Percentiles rank a stretch among this genome's conserved stretches.
Conservation (phyloP, 2,888 invertebrate genomes). For the Conus canariensis region DNA sequence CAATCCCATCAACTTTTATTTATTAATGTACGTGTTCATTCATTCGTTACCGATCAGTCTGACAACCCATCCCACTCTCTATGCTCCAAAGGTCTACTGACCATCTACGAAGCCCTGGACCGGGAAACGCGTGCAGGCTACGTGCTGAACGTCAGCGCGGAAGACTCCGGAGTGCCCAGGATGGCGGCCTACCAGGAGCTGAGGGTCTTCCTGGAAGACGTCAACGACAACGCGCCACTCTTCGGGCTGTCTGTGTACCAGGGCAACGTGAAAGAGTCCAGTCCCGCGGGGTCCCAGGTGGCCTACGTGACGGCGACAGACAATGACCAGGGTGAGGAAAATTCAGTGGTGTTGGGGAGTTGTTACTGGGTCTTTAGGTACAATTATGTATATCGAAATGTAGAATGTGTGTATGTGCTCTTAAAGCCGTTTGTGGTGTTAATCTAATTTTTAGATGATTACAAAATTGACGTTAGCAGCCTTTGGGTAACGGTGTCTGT, state of each 20-base stretch:
- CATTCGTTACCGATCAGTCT: too few relatives aligned
- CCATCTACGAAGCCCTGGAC: slow-evolving; percentile 87
- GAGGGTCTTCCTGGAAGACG: slow-evolving; percentile 75
- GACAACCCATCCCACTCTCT: too few relatives aligned
- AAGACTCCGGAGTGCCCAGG: slow-evolving; percentile 85
- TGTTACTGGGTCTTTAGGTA: neutral
- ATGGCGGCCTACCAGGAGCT: slow-evolving; percentile 61
- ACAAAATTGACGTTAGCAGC: too few relatives aligned
- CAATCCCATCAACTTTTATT: too few relatives aligned
- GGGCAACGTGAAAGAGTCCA: slow-evolving; percentile 85
- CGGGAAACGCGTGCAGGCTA: slow-evolving; percentile 89
- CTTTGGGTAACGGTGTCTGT: too few relatives aligned
- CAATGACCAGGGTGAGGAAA: slow-evolving; percentile 65
- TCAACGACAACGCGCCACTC: slow-evolving; percentile 93
- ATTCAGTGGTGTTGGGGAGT: neutral
- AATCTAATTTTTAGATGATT: too few relatives aligned
- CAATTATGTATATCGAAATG: neutral
- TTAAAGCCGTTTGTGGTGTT: neutral
- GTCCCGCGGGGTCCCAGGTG: slow-evolving; percentile 81
- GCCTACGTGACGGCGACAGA: slow-evolving; percentile 85
- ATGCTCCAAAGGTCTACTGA: slow-evolving; percentile 64
- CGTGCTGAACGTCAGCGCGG: slow-evolving; percentile 89
- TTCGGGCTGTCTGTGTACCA: slow-evolving; percentile 85
- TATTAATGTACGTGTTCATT: too few relatives aligned
- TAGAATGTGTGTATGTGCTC: neutral